phyloP scores from a whole-genome alignment of 2,797 vertebrate genomes.

The Pantherophis alleghaniensis region DNA sequence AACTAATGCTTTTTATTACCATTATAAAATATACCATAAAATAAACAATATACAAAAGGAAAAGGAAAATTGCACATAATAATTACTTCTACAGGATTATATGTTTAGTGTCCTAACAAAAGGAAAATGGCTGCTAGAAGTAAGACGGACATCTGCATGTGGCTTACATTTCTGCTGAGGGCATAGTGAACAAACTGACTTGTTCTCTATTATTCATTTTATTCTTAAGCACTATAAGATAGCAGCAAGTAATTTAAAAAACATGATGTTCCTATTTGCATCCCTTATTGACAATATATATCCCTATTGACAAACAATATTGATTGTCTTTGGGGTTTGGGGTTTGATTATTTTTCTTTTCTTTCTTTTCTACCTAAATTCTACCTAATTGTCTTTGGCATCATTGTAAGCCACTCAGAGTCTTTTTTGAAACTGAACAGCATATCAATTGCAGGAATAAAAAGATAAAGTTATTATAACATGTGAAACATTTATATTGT shows the following conservation, averaged over 20 bases:
- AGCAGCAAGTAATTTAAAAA: neutral
- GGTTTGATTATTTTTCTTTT: neutral
- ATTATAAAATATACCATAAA: neutral
- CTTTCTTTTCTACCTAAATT: neutral
- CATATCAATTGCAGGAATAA: neutral
- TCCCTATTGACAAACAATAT: neutral
- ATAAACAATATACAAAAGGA: neutral
- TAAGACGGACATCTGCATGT: neutral
- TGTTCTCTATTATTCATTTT: neutral
- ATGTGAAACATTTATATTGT: neutral
- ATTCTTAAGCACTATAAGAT: neutral
- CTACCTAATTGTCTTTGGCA: neutral
- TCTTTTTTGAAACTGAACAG: neutral
- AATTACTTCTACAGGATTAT: neutral
- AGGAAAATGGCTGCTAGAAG: neutral
- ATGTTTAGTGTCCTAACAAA: neutral
- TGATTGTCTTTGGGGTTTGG: neutral
- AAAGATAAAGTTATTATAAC: neutral
- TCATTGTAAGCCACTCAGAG: neutral
- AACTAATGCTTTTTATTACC: neutral
- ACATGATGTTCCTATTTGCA: neutral
- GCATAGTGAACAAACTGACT: too few species aligned
- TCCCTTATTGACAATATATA: neutral
- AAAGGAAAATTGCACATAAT: neutral
- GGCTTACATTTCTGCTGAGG: neutral